These are phyloP conservation scores for Hiodon alosoides DNA, from an alignment of 2,113 vertebrate species.

Conservation along the genomic window DNA sequence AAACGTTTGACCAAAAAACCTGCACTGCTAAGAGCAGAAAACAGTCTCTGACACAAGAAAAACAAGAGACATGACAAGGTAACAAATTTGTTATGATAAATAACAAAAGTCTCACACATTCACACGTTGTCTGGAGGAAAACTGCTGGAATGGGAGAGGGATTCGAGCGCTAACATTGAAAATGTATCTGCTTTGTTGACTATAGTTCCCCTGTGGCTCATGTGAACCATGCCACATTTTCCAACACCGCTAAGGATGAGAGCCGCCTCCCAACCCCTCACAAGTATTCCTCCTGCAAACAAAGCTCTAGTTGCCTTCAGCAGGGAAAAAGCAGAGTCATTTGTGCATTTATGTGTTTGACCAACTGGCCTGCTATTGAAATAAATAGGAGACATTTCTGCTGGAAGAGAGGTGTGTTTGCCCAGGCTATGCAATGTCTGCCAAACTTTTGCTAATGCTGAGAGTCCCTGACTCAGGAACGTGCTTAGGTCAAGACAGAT, in stretches of 20 bases:
- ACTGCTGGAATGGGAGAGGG: background rate
- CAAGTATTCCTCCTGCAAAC: slow-evolving; percentile 40
- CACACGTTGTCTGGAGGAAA: background rate
- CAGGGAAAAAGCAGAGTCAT: background rate
- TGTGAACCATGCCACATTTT: slow-evolving; percentile 19
- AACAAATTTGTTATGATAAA: slow-evolving; percentile 14
- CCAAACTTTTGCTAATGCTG: slow-evolving; percentile 52
- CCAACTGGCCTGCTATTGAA: slow-evolving; percentile 41
- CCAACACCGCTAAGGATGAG: slow-evolving; percentile 36
- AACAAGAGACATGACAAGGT: background rate
- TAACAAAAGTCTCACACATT: slow-evolving; percentile 12
- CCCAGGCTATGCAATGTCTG: slow-evolving; percentile 60
- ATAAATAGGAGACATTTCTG: slow-evolving; percentile 50
- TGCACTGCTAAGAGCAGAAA: background rate
- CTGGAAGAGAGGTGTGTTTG: slow-evolving; percentile 51
- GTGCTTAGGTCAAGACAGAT: slow-evolving; percentile 51
- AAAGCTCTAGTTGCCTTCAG: slow-evolving; percentile 39
- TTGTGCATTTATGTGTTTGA: background rate
- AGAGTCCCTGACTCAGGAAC: slow-evolving; percentile 58
- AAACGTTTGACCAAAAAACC: background rate
- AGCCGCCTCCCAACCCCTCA: slow-evolving; percentile 34
- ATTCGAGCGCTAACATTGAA: background rate
- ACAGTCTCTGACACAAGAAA: background rate
- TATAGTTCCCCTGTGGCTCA: background rate
- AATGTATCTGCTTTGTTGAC: slow-evolving; percentile 6